Evolutionary conservation across 2,797 vertebrate genomes (phyloP), one percentile per base, ranked within the genome.

Genomic region (Notolabrus celidotus): DNA sequence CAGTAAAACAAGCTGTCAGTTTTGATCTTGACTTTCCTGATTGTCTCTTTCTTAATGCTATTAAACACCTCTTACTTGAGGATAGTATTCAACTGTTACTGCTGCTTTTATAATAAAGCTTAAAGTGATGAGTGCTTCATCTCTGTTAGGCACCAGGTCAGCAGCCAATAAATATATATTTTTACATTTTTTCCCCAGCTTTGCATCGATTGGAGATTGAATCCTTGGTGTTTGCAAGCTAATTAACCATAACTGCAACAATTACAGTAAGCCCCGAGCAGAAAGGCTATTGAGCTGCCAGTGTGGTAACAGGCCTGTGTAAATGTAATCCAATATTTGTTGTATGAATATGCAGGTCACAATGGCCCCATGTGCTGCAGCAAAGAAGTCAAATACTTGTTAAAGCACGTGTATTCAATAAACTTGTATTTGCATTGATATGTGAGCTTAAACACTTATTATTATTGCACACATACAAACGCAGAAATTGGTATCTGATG

Each of bases 191-290:
- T 20, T 1, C 10, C 7, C 19, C 27, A 16, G 50, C 23, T 5
- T 29, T 42, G 56, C 79, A 88, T 88, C 77, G 82, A 91, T 91
- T 60, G 41, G 38, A 78, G 62, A 86, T 85, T 80, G 70, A 86
- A 84, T 84, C 68, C 49, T 83, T 62, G 39, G 77, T 71, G 70
- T 80, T 84, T 73, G 63, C 49, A 59, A 67, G 70, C 76, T 87
- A 87, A 89, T 88, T 87, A 90, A 67, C 71, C 84, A 83, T 88
- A 83, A 90, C 74, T 75, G 75, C 74, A 84, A 80, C 62, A 85
- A 88, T 88, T 88, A 81, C 69, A 68, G 69, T 84, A 77, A 90
- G 82, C 86, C 46, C 41, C 4, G 0, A 73, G 83, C 67, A 71
- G 72, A 74, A 39, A 67, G 33, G 33, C 60, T 77, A 71, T 82